Base-by-base conservation (phyloP, 1,140 invertebrate genomes). In the Drosophila oshimai region DNA sequence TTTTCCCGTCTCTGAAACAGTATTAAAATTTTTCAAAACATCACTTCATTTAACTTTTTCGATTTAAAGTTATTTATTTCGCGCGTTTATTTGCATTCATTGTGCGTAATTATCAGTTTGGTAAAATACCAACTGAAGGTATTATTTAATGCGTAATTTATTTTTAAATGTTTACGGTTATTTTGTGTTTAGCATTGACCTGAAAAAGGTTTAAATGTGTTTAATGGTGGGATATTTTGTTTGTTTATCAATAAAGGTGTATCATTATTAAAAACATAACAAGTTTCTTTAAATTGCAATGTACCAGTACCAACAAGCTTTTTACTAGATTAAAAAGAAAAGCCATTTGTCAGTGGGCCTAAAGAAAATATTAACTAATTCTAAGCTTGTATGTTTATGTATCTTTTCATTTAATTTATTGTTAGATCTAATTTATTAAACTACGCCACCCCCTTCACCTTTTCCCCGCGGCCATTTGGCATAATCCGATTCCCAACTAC, bases 71-170 rank as follows among this genome's bases (percentile, higher is more conserved):
- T 61, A 31, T 51, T 31, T 22, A 9, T 69, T 60, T 50, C 55
- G 55, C 67, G 51, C 51, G 44, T 71, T 28, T 65, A 34, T 51
- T 54, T 37, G 33, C 51, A 34, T 7, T 58, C 7, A 20, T 12
- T 54, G 12, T 50, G 6, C n/a, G 37, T 44, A 47, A 60, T 58
- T 44, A 4, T 13, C 6, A 13, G 2, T 20, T 46, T 42, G 34
- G 50, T 57, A 34, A 55, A 31, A 44, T 53, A 58, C 57, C 50
- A 42, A 20, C 10, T 3, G 1, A 0, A 49, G 20, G 46, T 44
- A 44, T 71, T 42, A n/a, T n/a, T 13, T 22, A 22, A 36, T 37
- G 20, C 13, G 6, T 26, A 44, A 24, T n/a, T 36, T 33, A n/a
- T 20, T 61, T 72, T 39, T 44, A 51, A 49, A 33, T 42, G 6